Base-by-base conservation (phyloP, 35 echinoderm and acorn worm genomes). In the Apostichopus californicus region DNA sequence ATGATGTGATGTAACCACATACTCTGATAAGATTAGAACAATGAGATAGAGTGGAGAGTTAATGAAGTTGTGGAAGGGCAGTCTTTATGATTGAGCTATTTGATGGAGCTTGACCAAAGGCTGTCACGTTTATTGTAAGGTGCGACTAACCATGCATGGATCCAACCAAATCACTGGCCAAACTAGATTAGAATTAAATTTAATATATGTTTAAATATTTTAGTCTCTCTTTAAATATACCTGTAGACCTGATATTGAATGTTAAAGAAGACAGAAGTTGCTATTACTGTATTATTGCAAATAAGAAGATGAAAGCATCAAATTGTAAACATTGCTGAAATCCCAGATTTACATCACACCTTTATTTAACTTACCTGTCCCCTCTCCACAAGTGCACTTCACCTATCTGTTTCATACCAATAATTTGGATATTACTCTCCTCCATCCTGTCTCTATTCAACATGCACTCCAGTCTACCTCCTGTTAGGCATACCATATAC, bases 11-110 rank as follows among this genome's bases (percentile, higher is more conserved):
- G 34, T 46, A 46, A 46, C 34, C 34, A 46, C 11, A 9, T 68
- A 14, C 64, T 68, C 64, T 68, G 64, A 68, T 18, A 68, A 4
- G 64, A 68, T 14, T 68, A 4, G 11, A 14, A 9, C 64, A 68
- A 18, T 68, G 11, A 14, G 64, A 68, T 9, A 68, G 11, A 46
- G 34, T 46, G 80, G 26, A 83, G 80, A 83, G 80, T 54, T 83
- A 83, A 83, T 83, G 80, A 83, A 83, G 55, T 83, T 83, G 24
- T 83, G 80, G 34, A 55, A 25, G 80, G 77, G n/a, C 25, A 55
- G 80, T 56, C 14, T 8, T 25, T 83, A 53, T 83, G 80, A 83
- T 55, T 83, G 80, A 83, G 52, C n/a, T 83, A 55, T 53, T 11
- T 15, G 46, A 17, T 83, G 80, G 18, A 54, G 80, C 80, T 55